phyloP scores from a whole-genome alignment of 2,797 vertebrate genomes.

The Lophotriccus pileatus region DNA sequence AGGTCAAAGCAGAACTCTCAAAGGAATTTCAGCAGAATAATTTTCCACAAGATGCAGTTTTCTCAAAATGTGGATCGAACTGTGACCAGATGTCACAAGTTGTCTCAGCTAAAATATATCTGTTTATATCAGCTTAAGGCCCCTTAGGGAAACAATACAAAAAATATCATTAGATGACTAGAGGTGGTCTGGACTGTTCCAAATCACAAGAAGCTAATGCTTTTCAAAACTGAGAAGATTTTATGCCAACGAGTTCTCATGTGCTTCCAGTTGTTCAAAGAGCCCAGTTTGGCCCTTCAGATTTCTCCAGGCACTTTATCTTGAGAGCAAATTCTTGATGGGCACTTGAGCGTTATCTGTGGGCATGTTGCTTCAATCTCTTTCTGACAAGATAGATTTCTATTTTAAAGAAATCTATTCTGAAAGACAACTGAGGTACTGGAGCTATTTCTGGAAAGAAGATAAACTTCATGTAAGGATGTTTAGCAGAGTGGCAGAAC shows the following conservation, averaged over 20 bases:
- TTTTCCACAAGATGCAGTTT: not conserved
- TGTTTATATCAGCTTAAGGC: not conserved
- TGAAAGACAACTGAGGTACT: not conserved
- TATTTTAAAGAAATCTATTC: conserved; percentile 6
- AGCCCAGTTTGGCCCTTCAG: not conserved
- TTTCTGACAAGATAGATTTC: not conserved
- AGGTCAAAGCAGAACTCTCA: not conserved
- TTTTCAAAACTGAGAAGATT: not conserved
- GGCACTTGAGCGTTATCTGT: not conserved
- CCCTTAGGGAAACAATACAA: not conserved
- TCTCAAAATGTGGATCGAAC: not conserved
- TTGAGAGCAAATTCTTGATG: not conserved
- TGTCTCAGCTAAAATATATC: not conserved
- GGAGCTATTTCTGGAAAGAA: not conserved
- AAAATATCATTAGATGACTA: not conserved
- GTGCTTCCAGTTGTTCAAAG: not conserved
- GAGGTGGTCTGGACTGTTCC: not conserved
- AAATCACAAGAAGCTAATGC: not conserved
- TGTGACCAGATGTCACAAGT: not conserved
- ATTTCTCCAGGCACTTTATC: not conserved
- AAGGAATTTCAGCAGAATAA: not conserved
- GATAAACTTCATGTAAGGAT: not conserved
- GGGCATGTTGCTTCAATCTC: not conserved
- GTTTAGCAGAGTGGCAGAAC: not conserved
- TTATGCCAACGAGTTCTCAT: not conserved